phyloP scores from a whole-genome alignment of 2,113 vertebrate species.

The Actenoides lindsayi region DNA sequence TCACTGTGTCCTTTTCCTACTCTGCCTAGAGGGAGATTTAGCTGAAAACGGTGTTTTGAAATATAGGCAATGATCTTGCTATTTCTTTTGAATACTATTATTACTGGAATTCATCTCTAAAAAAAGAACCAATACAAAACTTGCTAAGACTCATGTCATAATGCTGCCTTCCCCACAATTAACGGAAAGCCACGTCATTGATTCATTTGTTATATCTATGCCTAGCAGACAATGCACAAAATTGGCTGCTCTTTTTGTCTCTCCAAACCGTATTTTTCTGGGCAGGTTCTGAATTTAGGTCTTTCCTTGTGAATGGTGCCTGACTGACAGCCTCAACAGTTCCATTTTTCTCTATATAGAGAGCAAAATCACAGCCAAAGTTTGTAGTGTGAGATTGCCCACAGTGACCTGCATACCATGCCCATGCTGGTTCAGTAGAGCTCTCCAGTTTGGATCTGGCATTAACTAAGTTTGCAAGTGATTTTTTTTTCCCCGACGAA shows the following conservation, averaged over 20 bases:
- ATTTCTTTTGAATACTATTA: not conserved
- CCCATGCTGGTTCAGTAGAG: not conserved
- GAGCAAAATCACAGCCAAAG: not conserved
- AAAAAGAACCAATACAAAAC: not conserved
- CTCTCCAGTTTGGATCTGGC: not conserved
- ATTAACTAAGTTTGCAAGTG: not conserved
- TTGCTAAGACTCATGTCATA: not conserved
- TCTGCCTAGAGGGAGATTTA: not conserved
- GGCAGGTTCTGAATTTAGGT: not conserved
- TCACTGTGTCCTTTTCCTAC: not conserved
- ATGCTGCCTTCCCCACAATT: not conserved
- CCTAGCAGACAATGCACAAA: not conserved
- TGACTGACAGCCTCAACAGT: not conserved
- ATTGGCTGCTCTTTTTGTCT: not conserved
- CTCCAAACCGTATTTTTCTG: not conserved
- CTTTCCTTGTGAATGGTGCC: not conserved
- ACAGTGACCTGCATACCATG: not conserved
- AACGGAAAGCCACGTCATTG: not conserved
- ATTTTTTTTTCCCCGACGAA: not conserved
- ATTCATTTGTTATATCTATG: not conserved
- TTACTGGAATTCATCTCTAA: not conserved
- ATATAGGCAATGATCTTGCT: not conserved
- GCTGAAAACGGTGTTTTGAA: not conserved
- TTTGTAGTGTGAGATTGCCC: not conserved
- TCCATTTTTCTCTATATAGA: not conserved